These are phyloP conservation scores for Oreochromis spilurus DNA, from an alignment of 2,113 vertebrate genomes.

Conservation along the genomic window DNA sequence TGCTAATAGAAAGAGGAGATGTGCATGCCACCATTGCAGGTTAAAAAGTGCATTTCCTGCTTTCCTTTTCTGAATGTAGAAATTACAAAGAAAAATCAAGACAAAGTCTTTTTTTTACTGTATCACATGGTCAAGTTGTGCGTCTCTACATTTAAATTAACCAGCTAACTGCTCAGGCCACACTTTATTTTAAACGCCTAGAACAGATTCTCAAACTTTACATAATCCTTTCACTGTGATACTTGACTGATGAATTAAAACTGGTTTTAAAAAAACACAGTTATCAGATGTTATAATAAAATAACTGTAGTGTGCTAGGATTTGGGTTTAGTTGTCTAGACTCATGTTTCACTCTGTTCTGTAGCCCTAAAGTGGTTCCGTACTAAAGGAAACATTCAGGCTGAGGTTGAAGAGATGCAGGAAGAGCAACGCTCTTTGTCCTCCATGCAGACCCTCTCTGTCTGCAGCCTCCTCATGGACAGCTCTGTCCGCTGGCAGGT, in stretches of 20 bases:
- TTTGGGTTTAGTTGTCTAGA: neutral
- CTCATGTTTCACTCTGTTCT: neutral
- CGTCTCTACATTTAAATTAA: neutral
- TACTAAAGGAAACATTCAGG: conserved; percentile 71
- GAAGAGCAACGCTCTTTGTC: conserved; percentile 80
- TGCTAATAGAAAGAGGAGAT: conserved; percentile 83
- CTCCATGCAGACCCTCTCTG: conserved; percentile 69
- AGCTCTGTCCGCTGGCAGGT: conserved; percentile 78
- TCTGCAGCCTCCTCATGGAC: conserved; percentile 75
- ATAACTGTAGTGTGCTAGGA: neutral
- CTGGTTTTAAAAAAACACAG: rapidly evolving
- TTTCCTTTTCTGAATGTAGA: neutral
- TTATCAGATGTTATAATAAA: neutral
- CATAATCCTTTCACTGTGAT: neutral
- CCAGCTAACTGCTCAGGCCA: neutral
- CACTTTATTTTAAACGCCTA: neutral
- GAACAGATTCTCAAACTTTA: neutral
- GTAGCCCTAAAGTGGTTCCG: conserved; percentile 78
- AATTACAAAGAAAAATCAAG: neutral
- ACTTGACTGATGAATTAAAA: neutral
- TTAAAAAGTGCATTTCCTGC: conserved; percentile 8
- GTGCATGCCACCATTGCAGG: conserved; percentile 75
- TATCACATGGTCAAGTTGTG: neutral
- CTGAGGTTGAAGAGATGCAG: conserved; percentile 83
- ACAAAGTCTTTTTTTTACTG: neutral